A percentile compares a stretch with the other conserved stretches of the same genome.
phyloP scores from a whole-genome alignment of 2,888 invertebrate species.

The Sipha maydis region DNA sequence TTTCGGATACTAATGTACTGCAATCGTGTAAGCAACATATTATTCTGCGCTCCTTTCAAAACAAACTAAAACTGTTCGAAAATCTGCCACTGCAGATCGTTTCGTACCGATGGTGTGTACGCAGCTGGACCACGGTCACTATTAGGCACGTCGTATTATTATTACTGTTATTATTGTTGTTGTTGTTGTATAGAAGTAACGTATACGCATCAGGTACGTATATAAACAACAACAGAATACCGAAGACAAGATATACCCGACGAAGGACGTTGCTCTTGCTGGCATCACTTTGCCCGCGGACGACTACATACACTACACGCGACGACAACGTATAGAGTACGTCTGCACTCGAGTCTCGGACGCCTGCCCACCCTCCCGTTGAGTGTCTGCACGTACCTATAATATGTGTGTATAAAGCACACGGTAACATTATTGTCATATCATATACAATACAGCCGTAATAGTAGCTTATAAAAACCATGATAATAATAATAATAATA shows the following conservation, averaged over 20 bases:
- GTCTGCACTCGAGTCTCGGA: not conserved
- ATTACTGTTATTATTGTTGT: not conserved
- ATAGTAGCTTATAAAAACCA: too few relatives aligned
- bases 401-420: not conserved
- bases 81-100: too few relatives aligned
- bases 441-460: not conserved
- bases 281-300: slow-evolving; percentile 16
- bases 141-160: not conserved
- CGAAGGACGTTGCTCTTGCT: slow-evolving; percentile 53
- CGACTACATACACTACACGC: not conserved
- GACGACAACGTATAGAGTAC: not conserved
- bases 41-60: too few relatives aligned
- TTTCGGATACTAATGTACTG: too few relatives aligned
- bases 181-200: too few relatives aligned
- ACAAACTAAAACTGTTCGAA: too few relatives aligned
- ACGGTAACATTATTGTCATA: not conserved
- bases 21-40: too few relatives aligned
- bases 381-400: not conserved
- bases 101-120: too few relatives aligned
- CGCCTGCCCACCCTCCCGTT: not conserved
- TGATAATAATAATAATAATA: not conserved
- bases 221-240: slow-evolving; percentile 38
- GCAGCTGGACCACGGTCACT: not conserved
- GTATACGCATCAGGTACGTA: not conserved
- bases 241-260: not conserved